Evolutionary conservation across 37 sponge, comb jelly and placozoan species (phyloP).

Genomic region (Diacarnus erythraeanus): DNA sequence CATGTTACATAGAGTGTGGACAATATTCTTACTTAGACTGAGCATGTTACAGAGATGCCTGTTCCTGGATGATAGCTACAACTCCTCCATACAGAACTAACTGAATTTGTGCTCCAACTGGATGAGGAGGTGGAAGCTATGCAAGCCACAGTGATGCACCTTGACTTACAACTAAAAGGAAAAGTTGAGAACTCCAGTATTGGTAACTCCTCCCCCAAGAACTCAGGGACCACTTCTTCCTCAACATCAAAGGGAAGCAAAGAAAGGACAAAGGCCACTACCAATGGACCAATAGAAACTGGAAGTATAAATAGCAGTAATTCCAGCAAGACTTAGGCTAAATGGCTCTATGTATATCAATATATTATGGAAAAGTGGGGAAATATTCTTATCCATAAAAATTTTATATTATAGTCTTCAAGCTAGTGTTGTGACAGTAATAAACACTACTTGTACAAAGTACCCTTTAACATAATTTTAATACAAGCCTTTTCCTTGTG

Average conservation of each 20-base stretch:
- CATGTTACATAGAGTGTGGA: no score
- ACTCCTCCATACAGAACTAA: slow-evolving; percentile 60
- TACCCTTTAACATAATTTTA: no score
- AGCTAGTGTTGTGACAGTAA: no score
- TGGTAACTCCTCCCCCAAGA: background rate
- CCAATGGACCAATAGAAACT: slow-evolving; percentile 32
- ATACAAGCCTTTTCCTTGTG: no score
- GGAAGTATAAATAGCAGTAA: slow-evolving; percentile 1
- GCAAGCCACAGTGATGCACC: slow-evolving; percentile 49
- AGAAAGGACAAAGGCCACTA: slow-evolving; percentile 18
- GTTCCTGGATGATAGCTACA: background rate
- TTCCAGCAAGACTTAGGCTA: background rate
- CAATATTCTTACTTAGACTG: background rate
- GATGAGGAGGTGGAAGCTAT: slow-evolving; percentile 88
- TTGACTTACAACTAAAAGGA: slow-evolving; percentile 37
- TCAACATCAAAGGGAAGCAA: slow-evolving; percentile 4
- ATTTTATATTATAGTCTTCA: no score
- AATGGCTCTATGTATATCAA: background rate
- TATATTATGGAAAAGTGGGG: background rate
- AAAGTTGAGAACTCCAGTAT: background rate
- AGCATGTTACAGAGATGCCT: no score
- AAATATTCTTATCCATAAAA: no score
- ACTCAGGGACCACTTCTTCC: background rate
- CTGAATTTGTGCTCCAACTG: slow-evolving; percentile 79
- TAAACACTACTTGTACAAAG: no score